Conservation (phyloP, 2,888 invertebrate species). For the Microplitis deprimator region DNA sequence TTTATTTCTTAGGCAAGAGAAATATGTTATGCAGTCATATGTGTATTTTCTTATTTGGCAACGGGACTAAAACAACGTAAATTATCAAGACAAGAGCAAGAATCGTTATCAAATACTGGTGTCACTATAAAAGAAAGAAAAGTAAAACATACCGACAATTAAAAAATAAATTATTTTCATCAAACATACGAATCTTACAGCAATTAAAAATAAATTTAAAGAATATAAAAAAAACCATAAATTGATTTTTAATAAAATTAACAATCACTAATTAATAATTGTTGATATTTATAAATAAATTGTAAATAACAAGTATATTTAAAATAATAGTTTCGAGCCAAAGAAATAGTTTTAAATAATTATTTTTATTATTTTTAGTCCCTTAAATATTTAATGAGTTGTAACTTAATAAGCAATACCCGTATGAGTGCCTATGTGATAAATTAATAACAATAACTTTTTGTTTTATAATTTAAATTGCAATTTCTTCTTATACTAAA, state of each 20-base stretch:
- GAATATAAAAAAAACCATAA: not conserved
- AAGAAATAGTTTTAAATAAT: not conserved
- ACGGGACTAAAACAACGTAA: constrained; percentile 86
- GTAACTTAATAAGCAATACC: not conserved
- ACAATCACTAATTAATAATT: not conserved
- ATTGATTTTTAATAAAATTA: not conserved
- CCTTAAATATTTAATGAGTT: not conserved
- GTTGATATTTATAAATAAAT: not conserved
- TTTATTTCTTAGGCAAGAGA: constrained; percentile 88
- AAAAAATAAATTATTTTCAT: constrained; percentile 32
- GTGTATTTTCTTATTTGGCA: constrained; percentile 99
- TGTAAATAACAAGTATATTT: not conserved
- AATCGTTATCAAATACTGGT: constrained; percentile 30
- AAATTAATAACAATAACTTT: not conserved
- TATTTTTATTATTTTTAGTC: not conserved
- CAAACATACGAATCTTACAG: constrained; percentile 36
- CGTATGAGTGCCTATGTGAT: not conserved
- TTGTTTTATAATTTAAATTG: not conserved
- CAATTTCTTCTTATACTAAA: not conserved
- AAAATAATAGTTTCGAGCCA: not conserved
- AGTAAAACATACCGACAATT: constrained; percentile 51
- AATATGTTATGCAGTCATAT: constrained; percentile 98
- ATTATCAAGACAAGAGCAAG: constrained; percentile 60
- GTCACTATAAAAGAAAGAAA: constrained; percentile 54
- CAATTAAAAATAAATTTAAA: not conserved